These are phyloP conservation scores for Microvelia longipes DNA, from an alignment of 1,140 invertebrate genomes.

Conservation along the genomic window DNA sequence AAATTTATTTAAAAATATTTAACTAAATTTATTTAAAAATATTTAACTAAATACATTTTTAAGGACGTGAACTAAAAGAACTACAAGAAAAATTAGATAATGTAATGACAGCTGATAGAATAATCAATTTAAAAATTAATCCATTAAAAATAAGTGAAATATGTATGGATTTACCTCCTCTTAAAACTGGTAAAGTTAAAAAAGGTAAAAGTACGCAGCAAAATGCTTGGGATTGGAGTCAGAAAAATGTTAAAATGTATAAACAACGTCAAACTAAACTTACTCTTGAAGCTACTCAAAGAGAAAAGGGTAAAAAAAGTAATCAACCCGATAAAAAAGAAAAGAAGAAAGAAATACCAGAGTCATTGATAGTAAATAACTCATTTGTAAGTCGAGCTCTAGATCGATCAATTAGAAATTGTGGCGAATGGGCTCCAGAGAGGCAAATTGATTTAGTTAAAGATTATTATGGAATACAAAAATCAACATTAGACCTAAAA, in stretches of 20 bases:
- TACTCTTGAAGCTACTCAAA: background rate
- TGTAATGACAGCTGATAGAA: background rate
- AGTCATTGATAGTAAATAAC: background rate
- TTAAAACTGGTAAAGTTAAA: too few species aligned
- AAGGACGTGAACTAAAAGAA: background rate
- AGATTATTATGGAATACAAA: background rate
- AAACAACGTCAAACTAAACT: background rate
- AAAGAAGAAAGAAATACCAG: background rate
- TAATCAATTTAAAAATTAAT: background rate
- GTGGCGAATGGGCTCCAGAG: background rate
- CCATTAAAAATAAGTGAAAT: background rate
- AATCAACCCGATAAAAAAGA: background rate
- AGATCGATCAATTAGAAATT: background rate
- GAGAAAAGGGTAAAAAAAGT: background rate
- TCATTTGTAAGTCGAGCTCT: background rate
- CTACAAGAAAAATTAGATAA: background rate
- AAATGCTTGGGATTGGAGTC: background rate
- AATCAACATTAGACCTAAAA: background rate
- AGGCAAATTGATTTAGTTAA: background rate
- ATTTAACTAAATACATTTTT: too few species aligned
- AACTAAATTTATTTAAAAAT: too few species aligned
- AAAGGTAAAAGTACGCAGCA: background rate
- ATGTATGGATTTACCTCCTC: background rate
- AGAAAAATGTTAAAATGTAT: background rate
- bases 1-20: too few species aligned